A percentile compares a stretch with the other conserved stretches of the same genome.
Evolutionary conservation across 2,113 vertebrate genomes (phyloP).

Genomic region (Ciconia stormi): DNA sequence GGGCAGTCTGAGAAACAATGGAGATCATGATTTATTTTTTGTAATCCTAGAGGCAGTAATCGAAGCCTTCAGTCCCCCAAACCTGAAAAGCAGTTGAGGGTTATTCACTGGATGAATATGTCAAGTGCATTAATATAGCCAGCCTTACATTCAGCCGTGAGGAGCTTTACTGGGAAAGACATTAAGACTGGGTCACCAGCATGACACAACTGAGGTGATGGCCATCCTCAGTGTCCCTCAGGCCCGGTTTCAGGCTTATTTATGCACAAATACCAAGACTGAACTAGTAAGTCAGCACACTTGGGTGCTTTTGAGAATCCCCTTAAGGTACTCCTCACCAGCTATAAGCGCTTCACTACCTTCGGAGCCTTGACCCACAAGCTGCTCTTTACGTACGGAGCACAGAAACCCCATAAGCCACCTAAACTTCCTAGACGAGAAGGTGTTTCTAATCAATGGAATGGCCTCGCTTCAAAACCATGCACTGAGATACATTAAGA

Average conservation of each 20-base stretch:
- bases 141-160: not conserved
- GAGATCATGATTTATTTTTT: not conserved
- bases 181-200: not conserved
- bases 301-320: not conserved
- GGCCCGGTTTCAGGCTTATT: not conserved
- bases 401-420: not conserved
- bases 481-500: not conserved
- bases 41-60: not conserved
- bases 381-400: not conserved
- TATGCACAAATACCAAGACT: not conserved
- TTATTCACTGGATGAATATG: not conserved
- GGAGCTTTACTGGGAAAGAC: not conserved
- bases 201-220: not conserved
- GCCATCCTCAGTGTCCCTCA: not conserved
- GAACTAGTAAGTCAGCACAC: not conserved
- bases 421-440: not conserved
- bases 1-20: not conserved
- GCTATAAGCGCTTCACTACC: not conserved
- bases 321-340: not conserved
- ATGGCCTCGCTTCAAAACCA: not conserved
- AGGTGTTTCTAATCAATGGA: not conserved
- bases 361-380: not conserved
- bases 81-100: not conserved
- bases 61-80: not conserved
- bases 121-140: not conserved